Percentiles rank a stretch among this genome's conserved stretches.
These are phyloP conservation scores for Phasia obesa DNA, from an alignment of 2,888 invertebrate genomes.

Conservation along the genomic window DNA sequence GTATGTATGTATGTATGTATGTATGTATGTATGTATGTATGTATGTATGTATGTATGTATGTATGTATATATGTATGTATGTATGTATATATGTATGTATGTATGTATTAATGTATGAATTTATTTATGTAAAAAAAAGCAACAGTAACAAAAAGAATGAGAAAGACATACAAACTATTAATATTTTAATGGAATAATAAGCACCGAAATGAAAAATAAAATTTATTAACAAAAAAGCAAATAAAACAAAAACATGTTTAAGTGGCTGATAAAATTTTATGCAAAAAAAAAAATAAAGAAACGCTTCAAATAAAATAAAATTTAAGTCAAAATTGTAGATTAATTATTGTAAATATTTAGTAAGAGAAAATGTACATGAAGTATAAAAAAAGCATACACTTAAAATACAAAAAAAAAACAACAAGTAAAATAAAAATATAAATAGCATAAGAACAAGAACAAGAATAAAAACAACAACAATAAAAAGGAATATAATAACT, in stretches of 20 bases:
- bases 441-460: neutral
- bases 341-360: conserved; percentile 61
- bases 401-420: conserved; percentile 11
- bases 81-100: conserved; percentile 18
- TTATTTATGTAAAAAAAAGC: too few relatives aligned
- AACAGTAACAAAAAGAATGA: neutral
- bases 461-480: conserved; percentile 21
- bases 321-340: conserved; percentile 60
- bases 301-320: conserved; percentile 20
- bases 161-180: neutral
- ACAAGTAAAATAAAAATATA: conserved; percentile 11
- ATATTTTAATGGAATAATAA: conserved; percentile 25
- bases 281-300: conserved; percentile 22
- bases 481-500: conserved; percentile 47
- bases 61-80: too few relatives aligned
- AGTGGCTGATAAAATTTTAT: conserved; percentile 33
- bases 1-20: neutral
- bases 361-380: conserved; percentile 31
- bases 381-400: conserved; percentile 29
- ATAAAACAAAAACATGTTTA: conserved; percentile 23
- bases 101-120: too few relatives aligned
- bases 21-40: too few relatives aligned
- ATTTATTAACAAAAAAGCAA: neutral
- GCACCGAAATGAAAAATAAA: neutral
- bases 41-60: neutral